Evolutionary conservation across 2,797 vertebrate genomes (phyloP), one percentile per base, ranked within the genome.

Genomic region (Limnodromus scolopaceus): DNA sequence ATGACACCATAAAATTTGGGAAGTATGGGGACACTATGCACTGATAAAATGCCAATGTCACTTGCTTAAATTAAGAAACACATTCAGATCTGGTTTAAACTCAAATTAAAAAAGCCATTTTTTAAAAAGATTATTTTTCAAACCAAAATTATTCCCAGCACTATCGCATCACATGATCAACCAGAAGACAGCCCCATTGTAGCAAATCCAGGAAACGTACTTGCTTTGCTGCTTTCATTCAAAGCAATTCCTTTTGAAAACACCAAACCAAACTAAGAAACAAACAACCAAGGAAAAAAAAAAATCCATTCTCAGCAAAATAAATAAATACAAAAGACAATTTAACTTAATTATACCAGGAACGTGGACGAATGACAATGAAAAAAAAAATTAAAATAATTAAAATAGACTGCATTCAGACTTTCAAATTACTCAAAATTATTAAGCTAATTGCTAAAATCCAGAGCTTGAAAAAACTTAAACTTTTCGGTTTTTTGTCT

Each of bases 401-500:
- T 79, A n/a, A 58, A 94, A 92, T 46, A 92, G 34, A 18, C 24
- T 75, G n/a, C 36, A 68, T 79, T 91, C 17, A 66, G n/a, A 79
- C 74, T 83, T 92, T 24, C 34, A 46, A 13, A 48, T 65, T 61
- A 72, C 46, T 80, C 65, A 94, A 48, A 89, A 91, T 90, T 87
- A 91, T 91, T 96, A 97, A 91, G 82, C 72, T 92, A 95, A 96
- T 84, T 78, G 74, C n/a, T 93, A 93, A 94, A 97, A 96, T 95
- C 78, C 48, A 95, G 72, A 96, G 69, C 76, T 95, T 90, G 87
- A 95, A 39, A 97, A 97, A 96, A 69, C 55, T 92, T 77, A 46
- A 84, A 77, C 34, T 70, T 76, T 68, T 94, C 90, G 28, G 76
- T 93, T 86, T 97, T 96, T 90, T 96, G 51, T 71, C 92, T 82